Conservation (phyloP, 2,888 invertebrate genomes). For the Torymus texanus region DNA sequence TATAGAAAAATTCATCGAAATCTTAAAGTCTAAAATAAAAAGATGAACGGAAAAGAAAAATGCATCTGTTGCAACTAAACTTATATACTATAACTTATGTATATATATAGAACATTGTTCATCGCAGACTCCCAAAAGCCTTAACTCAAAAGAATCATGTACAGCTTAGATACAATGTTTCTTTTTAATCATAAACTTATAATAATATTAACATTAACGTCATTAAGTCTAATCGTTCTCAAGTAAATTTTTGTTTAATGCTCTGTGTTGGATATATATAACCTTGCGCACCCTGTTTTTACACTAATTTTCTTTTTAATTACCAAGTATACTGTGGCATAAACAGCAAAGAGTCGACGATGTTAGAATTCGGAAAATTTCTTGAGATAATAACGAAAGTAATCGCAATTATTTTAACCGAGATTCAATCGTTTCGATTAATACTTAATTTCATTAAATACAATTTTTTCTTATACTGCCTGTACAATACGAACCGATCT, state of each 20-base stretch:
- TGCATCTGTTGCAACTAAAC: constrained; percentile 49
- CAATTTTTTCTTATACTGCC: constrained; percentile 16
- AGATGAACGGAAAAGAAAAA: constrained; percentile 53
- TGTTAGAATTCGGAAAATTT: constrained; percentile 25
- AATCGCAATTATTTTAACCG: constrained; percentile 16
- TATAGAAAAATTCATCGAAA: constrained; percentile 41
- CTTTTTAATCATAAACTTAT: constrained; percentile 24
- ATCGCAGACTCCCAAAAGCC: constrained; percentile 28
- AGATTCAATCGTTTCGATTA: constrained; percentile 35
- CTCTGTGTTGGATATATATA: constrained; percentile 31
- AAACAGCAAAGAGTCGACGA: constrained; percentile 54
- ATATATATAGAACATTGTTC: constrained; percentile 16
- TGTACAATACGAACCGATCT: constrained; percentile 19
- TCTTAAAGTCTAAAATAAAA: constrained; percentile 48
- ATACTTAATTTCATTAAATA: constrained; percentile 23
- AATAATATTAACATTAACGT: constrained; percentile 5
- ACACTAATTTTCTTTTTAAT: constrained; percentile 12
- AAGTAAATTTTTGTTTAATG: constrained; percentile 40
- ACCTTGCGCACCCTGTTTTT: constrained; percentile 45
- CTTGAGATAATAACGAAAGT: constrained; percentile 34
- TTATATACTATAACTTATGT: constrained; percentile 38
- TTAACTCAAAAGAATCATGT: constrained; percentile 39
- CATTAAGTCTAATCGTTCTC: constrained; percentile 47
- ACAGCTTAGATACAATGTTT: constrained; percentile 40
- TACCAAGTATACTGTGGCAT: constrained; percentile 33